Evolutionary conservation across 2,888 invertebrate genomes (phyloP).

Genomic region (Melinopterus prodromus): DNA sequence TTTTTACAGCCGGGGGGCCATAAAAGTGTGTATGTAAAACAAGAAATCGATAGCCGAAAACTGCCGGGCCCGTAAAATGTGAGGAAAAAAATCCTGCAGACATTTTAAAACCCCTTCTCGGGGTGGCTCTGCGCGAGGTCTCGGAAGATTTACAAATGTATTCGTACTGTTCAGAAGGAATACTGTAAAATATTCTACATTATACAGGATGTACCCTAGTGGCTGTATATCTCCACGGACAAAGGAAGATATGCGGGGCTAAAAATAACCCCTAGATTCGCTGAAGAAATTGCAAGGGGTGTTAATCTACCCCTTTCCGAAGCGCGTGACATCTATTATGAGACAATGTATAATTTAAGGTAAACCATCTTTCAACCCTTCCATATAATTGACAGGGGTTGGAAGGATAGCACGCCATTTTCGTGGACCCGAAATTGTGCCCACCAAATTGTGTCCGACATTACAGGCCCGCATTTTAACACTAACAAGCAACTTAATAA

Average conservation of each 20-base stretch:
- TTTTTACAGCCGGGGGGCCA: neutral
- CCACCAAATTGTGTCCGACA: no score
- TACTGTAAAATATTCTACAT: constrained; percentile 4
- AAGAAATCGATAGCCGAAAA: neutral
- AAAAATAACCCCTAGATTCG: neutral
- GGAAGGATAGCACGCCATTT: constrained; percentile 20
- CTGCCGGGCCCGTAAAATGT: neutral
- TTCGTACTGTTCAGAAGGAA: constrained; percentile 4
- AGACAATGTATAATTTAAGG: constrained; percentile 35
- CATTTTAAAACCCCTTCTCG: neutral
- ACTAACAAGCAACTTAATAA: no score
- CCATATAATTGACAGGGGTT: constrained; percentile 34
- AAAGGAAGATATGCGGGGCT: neutral
- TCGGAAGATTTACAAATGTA: neutral
- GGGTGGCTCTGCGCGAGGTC: neutral
- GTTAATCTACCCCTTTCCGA: neutral
- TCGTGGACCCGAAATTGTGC: no score
- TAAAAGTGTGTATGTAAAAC: constrained; percentile 4
- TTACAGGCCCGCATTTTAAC: no score
- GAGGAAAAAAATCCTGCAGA: neutral
- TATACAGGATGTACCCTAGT: neutral
- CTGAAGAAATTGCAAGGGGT: neutral
- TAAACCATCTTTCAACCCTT: constrained; percentile 35
- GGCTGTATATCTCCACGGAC: neutral
- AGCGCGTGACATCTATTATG: constrained; percentile 27